These are phyloP conservation scores for Salarias fasciatus DNA, from an alignment of 2,797 vertebrate genomes.

Conservation along the genomic window DNA sequence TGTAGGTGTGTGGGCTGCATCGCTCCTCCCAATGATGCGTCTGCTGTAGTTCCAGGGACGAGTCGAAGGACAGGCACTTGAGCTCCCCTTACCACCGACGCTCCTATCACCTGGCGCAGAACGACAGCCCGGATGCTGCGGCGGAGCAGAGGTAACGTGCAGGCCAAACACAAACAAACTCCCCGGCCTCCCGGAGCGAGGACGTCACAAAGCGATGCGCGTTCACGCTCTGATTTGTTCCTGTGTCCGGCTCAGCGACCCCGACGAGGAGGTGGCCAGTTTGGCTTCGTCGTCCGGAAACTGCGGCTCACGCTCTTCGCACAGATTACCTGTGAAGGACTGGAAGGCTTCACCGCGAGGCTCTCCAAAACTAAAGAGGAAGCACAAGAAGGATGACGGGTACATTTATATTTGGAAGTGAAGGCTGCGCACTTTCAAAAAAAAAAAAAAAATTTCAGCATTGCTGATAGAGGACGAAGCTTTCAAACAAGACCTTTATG, in stretches of 20 bases:
- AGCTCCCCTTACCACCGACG: slow-evolving; percentile 90
- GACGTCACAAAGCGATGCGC: no score
- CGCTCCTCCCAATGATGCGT: no score
- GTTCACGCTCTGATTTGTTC: not conserved
- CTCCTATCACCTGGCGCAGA: slow-evolving; percentile 90
- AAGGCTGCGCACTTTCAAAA: not conserved
- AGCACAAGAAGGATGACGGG: slow-evolving; percentile 92
- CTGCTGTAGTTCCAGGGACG: slow-evolving; percentile 87
- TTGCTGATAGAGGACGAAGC: no score
- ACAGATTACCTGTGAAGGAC: slow-evolving; percentile 92
- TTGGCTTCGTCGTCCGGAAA: slow-evolving; percentile 90
- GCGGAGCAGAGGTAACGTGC: slow-evolving; percentile 92
- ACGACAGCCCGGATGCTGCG: slow-evolving; percentile 92
- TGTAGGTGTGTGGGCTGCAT: no score
- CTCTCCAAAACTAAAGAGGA: slow-evolving; percentile 93
- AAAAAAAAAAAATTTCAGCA: no score
- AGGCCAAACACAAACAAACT: not conserved
- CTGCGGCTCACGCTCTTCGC: slow-evolving; percentile 87
- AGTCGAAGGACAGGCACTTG: slow-evolving; percentile 91
- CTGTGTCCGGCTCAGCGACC: slow-evolving; percentile 84
- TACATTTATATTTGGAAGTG: slow-evolving; percentile 57
- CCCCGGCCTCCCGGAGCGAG: no score
- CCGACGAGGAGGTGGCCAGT: slow-evolving; percentile 93
- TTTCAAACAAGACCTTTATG: no score
- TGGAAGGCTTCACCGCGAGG: slow-evolving; percentile 93